Evolutionary conservation across 37 sponge, comb jelly and placozoan species (phyloP).

Genomic region (Spongilla lacustris): DNA sequence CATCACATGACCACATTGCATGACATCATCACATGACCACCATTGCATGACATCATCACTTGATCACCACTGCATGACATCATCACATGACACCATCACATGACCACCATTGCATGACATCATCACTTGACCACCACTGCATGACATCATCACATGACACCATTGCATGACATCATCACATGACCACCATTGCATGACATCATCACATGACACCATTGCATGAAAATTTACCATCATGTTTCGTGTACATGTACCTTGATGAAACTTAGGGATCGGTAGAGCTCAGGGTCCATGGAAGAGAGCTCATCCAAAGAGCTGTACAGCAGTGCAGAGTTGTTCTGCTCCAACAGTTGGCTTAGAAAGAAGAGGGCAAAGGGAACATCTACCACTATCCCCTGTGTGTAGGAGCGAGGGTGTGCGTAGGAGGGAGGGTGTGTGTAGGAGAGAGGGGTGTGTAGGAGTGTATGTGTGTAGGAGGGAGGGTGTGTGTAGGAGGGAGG

Average conservation of each 20-base stretch:
- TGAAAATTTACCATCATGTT: too few relatives aligned
- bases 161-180: background rate
- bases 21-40: too few relatives aligned
- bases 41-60: background rate
- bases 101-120: too few relatives aligned
- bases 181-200: too few relatives aligned
- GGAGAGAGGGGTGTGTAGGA: background rate
- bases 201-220: too few relatives aligned
- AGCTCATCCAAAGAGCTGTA: conserved; percentile 97
- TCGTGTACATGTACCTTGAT: too few relatives aligned
- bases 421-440: background rate
- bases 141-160: too few relatives aligned
- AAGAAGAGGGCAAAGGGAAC: conserved; percentile 94
- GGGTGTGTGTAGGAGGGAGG: background rate
- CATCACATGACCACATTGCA: too few relatives aligned
- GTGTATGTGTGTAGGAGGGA: background rate
- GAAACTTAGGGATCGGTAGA: conserved; percentile 82
- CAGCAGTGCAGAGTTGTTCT: conserved; percentile 54
- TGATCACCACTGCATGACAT: too few relatives aligned
- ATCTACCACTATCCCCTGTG: conserved; percentile 95
- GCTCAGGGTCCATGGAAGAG: conserved; percentile 84
- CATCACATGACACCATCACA: too few relatives aligned
- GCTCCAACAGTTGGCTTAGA: conserved; percentile 78
- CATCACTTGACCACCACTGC: too few relatives aligned
- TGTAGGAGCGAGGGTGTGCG: background rate